A percentile compares a stretch with the other conserved stretches of the same genome.
Conservation (phyloP, 2,888 invertebrate species). For the Synanthedon tipuliformis region DNA sequence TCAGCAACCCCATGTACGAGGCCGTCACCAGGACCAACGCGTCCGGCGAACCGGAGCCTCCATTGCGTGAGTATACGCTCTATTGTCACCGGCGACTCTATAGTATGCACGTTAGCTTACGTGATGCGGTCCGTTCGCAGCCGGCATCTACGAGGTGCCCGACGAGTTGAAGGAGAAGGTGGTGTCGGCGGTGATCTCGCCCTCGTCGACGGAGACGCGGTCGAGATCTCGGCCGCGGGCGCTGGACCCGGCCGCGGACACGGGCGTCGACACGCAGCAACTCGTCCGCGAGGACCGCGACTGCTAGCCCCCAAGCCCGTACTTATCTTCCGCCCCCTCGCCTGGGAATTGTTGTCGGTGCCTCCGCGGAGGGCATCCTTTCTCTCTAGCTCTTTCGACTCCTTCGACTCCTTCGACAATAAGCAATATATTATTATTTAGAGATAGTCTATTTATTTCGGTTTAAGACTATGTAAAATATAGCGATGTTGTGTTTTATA, state of each 20-base stretch:
- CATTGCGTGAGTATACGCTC: slow-evolving; percentile 31
- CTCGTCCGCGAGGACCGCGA: slow-evolving; percentile 88
- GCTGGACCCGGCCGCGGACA: slow-evolving; percentile 87
- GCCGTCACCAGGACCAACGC: slow-evolving; percentile 78
- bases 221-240: slow-evolving; percentile 79
- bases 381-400: slow-evolving; percentile 38
- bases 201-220: slow-evolving; percentile 84
- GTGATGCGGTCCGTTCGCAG: slow-evolving; percentile 15
- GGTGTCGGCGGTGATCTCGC: slow-evolving; percentile 81
- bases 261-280: slow-evolving; percentile 91
- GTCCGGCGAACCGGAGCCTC: slow-evolving; percentile 17
- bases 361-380: slow-evolving; percentile 10
- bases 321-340: neutral
- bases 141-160: slow-evolving; percentile 86
- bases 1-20: slow-evolving; percentile 98
- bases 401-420: slow-evolving; percentile 63
- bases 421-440: slow-evolving; percentile 56
- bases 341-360: slow-evolving; percentile 32
- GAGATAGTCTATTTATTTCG: slow-evolving; percentile 66
- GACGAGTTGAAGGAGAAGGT: slow-evolving; percentile 79
- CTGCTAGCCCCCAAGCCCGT: slow-evolving; percentile 30
- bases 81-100: no score
- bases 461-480: slow-evolving; percentile 65
- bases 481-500: slow-evolving; percentile 65
- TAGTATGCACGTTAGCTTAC: no score